Evolutionary conservation across 2,888 invertebrate genomes (phyloP).

Genomic region (Philereme transversata): DNA sequence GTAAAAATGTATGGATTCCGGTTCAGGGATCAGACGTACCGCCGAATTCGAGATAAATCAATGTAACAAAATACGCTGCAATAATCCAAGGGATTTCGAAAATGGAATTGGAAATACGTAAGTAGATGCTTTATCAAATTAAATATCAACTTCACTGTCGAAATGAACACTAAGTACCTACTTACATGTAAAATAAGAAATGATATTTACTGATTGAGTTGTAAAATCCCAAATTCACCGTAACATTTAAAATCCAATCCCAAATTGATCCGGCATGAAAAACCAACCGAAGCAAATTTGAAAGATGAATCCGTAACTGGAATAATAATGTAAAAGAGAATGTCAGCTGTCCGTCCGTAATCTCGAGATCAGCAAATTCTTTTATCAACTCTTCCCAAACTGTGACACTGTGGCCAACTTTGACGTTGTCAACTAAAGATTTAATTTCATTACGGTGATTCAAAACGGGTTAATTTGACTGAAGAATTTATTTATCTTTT

Average conservation of each 20-base stretch:
- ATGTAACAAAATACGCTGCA: too few species aligned
- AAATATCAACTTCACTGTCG: neutral
- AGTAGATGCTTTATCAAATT: neutral
- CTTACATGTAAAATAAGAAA: neutral
- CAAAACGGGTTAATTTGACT: slow-evolving; percentile 9
- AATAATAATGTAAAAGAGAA: slow-evolving; percentile 43
- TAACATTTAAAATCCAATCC: slow-evolving; percentile 18
- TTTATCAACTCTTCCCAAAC: slow-evolving; percentile 30
- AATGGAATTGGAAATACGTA: too few species aligned
- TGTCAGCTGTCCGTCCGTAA: slow-evolving; percentile 42
- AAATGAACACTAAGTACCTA: neutral
- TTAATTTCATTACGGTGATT: slow-evolving; percentile 18
- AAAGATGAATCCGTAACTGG: slow-evolving; percentile 36
- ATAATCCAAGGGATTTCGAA: too few species aligned
- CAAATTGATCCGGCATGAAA: slow-evolving; percentile 25
- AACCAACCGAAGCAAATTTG: slow-evolving; percentile 27
- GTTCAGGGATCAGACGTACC: too few species aligned
- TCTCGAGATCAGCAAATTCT: slow-evolving; percentile 40
- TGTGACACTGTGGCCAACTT: slow-evolving; percentile 25
- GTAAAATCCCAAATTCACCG: slow-evolving; percentile 17
- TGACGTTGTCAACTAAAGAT: slow-evolving; percentile 24
- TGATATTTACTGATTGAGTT: slow-evolving; percentile 10
- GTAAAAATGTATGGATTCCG: too few species aligned
- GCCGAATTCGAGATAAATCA: too few species aligned
- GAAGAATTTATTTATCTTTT: neutral